Base-by-base conservation (phyloP, 2,888 invertebrate species). In the Drosophila suboccidentalis region DNA sequence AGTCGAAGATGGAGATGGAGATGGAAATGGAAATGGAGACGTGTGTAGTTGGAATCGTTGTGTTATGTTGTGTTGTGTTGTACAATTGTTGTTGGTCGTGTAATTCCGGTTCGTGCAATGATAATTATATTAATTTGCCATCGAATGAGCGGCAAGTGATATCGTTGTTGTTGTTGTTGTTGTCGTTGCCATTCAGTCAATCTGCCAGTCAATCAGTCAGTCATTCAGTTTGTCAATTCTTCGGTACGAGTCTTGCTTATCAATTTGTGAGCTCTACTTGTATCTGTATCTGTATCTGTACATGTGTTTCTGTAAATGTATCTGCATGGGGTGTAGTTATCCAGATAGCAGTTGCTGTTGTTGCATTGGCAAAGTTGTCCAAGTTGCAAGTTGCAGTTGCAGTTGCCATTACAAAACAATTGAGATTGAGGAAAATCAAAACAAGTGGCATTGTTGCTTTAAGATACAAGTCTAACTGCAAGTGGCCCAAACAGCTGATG, bases 121-220 rank as follows among this genome's bases (percentile, higher is more conserved):
- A 87, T 90, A 89, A 89, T 89, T 90, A 90, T 85, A 89, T 89
- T 85, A 89, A 89, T 89, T 89, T 89, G 74, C 80, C 83, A 82
- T 83, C 80, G 82, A 82, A 79, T 89, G 84, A 72, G 87, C 87
- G 75, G 65, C 84, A 84, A 77, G 79, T 78, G 81, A 81, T 84
- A 84, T 76, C 59, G 80, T 41, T 43, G 49, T 54, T 59, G 60
- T 41, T 43, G 49, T 54, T 59, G 60, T 32, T 32, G 79, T 70
- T 5, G 26, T 26, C 46, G 41, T 59, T 60, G 61, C 38, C 57
- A 43, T 38, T 44, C 61, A 57, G 38, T 39, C 66, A 59, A 4
- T 19, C 38, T 38, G 43, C 55, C 49, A 53, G 53, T 51, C 66
- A 59, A 4, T 19, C 38, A 51, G 43, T 59, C 49, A 53, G 53